Percentiles rank a stretch among this genome's conserved stretches.
These are phyloP conservation scores for Trachelus troglodyta DNA, from an alignment of 2,888 invertebrate species.

Conservation along the genomic window DNA sequence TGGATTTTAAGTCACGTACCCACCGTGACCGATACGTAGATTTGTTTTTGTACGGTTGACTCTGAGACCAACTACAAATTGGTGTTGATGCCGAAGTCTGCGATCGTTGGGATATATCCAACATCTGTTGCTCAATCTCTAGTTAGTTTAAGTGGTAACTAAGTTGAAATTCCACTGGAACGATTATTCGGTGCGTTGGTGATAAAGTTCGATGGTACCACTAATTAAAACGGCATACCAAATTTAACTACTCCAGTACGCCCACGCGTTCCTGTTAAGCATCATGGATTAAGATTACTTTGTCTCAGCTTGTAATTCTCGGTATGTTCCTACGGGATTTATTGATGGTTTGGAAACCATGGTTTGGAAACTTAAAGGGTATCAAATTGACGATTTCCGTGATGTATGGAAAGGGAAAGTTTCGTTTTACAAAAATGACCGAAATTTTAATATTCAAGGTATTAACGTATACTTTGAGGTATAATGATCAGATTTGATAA, in stretches of 20 bases:
- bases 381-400: not conserved
- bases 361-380: not conserved
- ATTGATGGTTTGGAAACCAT: not conserved
- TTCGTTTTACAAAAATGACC: not conserved
- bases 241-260: constrained; percentile 8
- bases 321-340: not conserved
- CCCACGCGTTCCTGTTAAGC: constrained; percentile 8
- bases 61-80: not conserved
- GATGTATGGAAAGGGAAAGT: not conserved
- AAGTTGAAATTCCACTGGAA: constrained; percentile 15
- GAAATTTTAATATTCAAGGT: not conserved
- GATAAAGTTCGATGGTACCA: constrained; percentile 17
- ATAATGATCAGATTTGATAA: not conserved
- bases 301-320: not conserved
- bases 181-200: constrained; percentile 11
- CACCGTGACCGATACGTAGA: not conserved
- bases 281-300: not conserved
- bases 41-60: not conserved
- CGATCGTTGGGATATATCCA: not conserved
- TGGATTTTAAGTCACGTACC: not conserved
- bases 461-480: not conserved
- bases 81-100: not conserved
- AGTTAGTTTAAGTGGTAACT: not conserved
- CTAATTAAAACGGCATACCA: constrained; percentile 24
- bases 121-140: constrained; percentile 1